Evolutionary conservation across 2,797 vertebrate species (phyloP).

Genomic region (Fringilla coelebs): DNA sequence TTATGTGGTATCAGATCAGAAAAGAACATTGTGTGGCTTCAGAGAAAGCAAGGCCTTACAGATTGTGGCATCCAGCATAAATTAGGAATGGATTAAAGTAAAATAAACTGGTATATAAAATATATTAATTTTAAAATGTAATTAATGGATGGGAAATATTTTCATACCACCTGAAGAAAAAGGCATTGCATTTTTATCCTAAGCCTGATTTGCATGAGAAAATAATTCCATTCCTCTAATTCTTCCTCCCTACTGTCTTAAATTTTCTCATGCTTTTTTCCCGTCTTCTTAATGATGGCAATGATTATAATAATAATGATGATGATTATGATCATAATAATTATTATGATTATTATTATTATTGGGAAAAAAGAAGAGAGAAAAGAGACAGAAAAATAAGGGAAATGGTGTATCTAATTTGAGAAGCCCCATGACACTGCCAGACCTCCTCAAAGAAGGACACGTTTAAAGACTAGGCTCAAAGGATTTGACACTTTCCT

Average conservation of each 20-base stretch:
- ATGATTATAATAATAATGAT: background rate
- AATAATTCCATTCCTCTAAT: background rate
- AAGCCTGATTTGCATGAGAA: background rate
- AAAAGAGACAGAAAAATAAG: background rate
- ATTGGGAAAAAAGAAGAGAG: background rate
- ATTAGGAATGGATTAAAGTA: background rate
- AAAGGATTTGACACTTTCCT: background rate
- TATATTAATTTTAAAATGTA: background rate
- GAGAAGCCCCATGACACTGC: background rate
- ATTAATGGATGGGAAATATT: background rate
- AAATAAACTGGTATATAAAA: background rate
- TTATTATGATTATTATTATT: background rate
- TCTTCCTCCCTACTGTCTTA: background rate
- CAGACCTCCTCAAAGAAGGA: background rate
- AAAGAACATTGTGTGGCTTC: background rate
- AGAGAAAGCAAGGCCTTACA: background rate
- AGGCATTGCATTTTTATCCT: background rate
- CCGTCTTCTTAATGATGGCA: background rate
- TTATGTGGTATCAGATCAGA: background rate
- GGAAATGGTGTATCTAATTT: background rate
- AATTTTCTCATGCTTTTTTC: background rate
- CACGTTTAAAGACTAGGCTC: background rate
- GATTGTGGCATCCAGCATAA: background rate
- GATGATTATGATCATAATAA: rapidly evolving
- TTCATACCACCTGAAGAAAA: background rate